Conservation (phyloP, 1,140 invertebrate species). For the Planococcus citri region DNA sequence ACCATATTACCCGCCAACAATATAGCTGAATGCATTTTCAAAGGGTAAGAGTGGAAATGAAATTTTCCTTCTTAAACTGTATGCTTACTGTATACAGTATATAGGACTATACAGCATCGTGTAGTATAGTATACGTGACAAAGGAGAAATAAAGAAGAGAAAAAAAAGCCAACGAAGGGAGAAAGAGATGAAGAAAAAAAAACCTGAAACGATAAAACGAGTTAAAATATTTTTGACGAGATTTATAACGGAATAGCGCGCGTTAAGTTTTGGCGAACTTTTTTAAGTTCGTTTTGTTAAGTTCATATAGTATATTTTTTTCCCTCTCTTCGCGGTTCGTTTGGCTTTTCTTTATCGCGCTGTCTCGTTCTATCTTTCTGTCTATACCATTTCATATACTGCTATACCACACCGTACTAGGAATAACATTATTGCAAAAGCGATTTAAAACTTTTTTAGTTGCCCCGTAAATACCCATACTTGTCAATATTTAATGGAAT, state of each 20-base stretch:
- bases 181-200: neutral
- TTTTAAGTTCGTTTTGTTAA: conserved; percentile 4
- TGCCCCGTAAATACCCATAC: neutral
- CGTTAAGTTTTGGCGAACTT: neutral
- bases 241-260: conserved; percentile 3
- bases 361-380: neutral
- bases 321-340: too few species aligned
- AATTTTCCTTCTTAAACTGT: neutral
- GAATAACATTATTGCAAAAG: neutral
- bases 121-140: too few species aligned
- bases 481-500: conserved; percentile 8
- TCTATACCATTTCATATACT: neutral
- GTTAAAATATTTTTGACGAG: conserved; percentile 2
- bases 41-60: neutral
- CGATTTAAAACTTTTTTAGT: neutral
- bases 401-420: neutral
- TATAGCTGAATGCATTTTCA: conserved; percentile 5
- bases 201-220: neutral
- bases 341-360: too few species aligned
- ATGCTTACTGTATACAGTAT: too few species aligned
- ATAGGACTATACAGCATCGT: too few species aligned
- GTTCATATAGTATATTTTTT: conserved; percentile 8
- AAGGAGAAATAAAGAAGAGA: too few species aligned
- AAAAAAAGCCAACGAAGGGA: too few species aligned
- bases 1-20: neutral